phyloP scores from a whole-genome alignment of 2,888 invertebrate genomes.

The Dexiosoma caninum region DNA sequence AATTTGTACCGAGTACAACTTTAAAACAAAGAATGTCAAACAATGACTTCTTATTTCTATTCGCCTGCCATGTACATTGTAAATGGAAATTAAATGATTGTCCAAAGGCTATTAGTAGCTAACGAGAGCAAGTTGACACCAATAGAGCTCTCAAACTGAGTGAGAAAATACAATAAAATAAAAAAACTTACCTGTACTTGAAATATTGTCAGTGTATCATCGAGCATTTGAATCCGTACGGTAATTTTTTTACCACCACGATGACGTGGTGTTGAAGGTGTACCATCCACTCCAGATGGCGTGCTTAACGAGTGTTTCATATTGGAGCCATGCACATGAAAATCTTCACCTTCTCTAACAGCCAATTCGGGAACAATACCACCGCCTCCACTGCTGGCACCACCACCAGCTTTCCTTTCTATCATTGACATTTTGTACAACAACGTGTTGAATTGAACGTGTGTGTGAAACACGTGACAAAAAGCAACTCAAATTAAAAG shows the following conservation, averaged over 20 bases:
- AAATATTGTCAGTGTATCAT: conserved; percentile 92
- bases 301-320: conserved; percentile 92
- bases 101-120: no score
- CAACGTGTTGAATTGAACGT: conserved; percentile 57
- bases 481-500: conserved; percentile 17
- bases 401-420: conserved; percentile 73
- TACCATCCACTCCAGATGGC: conserved; percentile 87
- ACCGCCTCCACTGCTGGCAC: conserved; percentile 60
- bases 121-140: no score
- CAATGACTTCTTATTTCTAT: no score
- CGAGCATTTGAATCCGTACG: conserved; percentile 92
- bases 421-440: conserved; percentile 76
- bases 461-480: conserved; percentile 42
- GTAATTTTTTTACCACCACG: conserved; percentile 94
- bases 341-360: conserved; percentile 66
- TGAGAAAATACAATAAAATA: no score
- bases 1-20: no score
- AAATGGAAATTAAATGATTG: no score
- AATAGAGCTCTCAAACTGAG: no score
- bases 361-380: conserved; percentile 67
- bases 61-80: no score
- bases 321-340: conserved; percentile 78
- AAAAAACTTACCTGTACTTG: conserved; percentile 88
- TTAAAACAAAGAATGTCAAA: no score
- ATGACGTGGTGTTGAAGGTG: conserved; percentile 85